Evolutionary conservation across 1,140 invertebrate genomes (phyloP).

Genomic region (Lordiphosa stackelbergi): DNA sequence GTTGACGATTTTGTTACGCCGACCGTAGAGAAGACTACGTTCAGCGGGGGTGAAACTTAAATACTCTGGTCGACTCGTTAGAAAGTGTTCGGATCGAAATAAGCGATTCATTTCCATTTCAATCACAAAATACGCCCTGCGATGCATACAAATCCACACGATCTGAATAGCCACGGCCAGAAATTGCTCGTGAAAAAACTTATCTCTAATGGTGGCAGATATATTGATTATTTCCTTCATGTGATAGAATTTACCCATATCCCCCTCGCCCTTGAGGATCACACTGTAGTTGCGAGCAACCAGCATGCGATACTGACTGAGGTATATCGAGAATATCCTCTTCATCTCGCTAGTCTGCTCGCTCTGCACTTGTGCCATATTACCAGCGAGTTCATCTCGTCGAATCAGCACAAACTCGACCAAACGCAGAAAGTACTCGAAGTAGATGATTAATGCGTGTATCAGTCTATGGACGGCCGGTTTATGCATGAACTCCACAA

Average conservation of each 20-base stretch:
- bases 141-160: slow-evolving; percentile 65
- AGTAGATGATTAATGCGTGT: slow-evolving; percentile 67
- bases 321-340: slow-evolving; percentile 51
- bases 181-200: slow-evolving; percentile 61
- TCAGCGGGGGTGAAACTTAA: slow-evolving; percentile 47
- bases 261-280: slow-evolving; percentile 56
- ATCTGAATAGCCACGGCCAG: slow-evolving; percentile 58
- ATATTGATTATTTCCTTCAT: slow-evolving; percentile 57
- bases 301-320: slow-evolving; percentile 64
- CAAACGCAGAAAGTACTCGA: slow-evolving; percentile 66
- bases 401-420: slow-evolving; percentile 68
- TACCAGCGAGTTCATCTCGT: slow-evolving; percentile 56
- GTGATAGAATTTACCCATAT: slow-evolving; percentile 56
- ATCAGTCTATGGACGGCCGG: slow-evolving; percentile 53
- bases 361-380: slow-evolving; percentile 57
- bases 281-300: slow-evolving; percentile 66
- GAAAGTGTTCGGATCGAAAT: slow-evolving; percentile 70
- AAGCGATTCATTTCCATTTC: slow-evolving; percentile 69
- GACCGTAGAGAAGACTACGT: slow-evolving; percentile 56
- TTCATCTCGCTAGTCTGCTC: slow-evolving; percentile 60
- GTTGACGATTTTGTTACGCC: slow-evolving; percentile 52
- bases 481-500: slow-evolving; percentile 60
- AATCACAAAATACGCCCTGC: slow-evolving; percentile 59
- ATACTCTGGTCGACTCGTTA: slow-evolving; percentile 30
- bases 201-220: slow-evolving; percentile 52